phyloP scores from a whole-genome alignment of 2,888 invertebrate species.

The Stenurella melanura region DNA sequence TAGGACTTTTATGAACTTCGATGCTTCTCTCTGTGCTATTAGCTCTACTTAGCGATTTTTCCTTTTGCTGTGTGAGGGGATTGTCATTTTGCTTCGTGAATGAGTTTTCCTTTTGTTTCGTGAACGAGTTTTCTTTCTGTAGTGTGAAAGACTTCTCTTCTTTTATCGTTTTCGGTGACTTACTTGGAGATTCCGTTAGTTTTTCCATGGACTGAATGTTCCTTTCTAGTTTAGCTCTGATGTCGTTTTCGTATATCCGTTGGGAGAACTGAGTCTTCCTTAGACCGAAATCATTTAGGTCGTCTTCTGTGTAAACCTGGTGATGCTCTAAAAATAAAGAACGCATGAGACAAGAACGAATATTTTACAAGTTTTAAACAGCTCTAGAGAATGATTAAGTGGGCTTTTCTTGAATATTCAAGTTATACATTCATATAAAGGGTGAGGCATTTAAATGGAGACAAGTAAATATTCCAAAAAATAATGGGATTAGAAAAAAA shows the following conservation, averaged over 20 bases:
- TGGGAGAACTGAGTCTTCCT: constrained; percentile 82
- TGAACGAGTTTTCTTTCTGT: constrained; percentile 43
- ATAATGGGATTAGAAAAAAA: too few relatives aligned
- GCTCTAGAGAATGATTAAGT: too few relatives aligned
- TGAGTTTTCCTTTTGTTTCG: constrained; percentile 54
- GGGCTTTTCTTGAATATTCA: too few relatives aligned
- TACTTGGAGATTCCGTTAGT: constrained; percentile 53
- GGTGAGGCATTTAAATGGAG: too few relatives aligned
- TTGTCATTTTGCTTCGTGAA: constrained; percentile 10
- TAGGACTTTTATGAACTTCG: constrained; percentile 66
- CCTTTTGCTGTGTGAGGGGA: constrained; percentile 11
- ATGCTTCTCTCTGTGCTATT: constrained; percentile 70
- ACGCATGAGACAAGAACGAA: neutral
- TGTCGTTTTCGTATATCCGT: constrained; percentile 76
- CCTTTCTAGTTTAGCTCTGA: constrained; percentile 68
- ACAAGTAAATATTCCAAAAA: too few relatives aligned
- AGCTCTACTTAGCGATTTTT: constrained; percentile 61
- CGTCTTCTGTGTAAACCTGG: constrained; percentile 77
- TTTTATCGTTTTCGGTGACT: constrained; percentile 44
- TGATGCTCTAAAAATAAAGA: constrained; percentile 78
- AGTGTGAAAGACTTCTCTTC: constrained; percentile 44
- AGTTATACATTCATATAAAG: too few relatives aligned
- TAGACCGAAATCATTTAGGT: constrained; percentile 82
- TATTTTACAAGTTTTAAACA: too few relatives aligned
- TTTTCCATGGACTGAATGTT: constrained; percentile 51